Evolutionary conservation across 2,797 vertebrate genomes (phyloP).

Genomic region (Propithecus perrieri): DNA sequence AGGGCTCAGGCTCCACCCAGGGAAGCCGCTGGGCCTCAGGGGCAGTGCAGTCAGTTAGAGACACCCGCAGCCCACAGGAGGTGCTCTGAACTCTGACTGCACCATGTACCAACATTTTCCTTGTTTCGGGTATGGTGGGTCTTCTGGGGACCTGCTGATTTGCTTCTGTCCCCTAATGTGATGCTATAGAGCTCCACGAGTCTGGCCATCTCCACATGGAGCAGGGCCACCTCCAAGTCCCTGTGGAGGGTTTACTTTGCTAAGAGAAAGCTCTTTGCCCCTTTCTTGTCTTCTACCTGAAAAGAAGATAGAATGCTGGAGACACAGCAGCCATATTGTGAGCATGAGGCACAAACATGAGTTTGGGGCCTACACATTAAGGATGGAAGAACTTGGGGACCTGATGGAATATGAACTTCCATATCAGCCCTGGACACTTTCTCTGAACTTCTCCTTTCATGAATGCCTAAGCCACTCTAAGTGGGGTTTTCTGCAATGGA

Average conservation of each 20-base stretch:
- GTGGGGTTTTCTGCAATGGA: not conserved
- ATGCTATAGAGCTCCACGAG: not conserved
- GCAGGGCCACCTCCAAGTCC: not conserved
- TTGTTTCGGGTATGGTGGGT: not conserved
- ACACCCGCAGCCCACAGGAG: not conserved
- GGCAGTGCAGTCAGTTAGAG: not conserved
- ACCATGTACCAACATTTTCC: accelerated
- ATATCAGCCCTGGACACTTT: not conserved
- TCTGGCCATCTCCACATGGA: not conserved
- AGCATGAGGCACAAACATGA: not conserved
- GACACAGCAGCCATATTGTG: not conserved
- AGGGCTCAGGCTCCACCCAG: not conserved
- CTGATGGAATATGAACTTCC: not conserved
- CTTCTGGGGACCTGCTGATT: not conserved
- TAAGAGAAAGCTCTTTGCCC: not conserved
- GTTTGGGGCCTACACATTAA: not conserved
- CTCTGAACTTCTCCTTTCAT: not conserved
- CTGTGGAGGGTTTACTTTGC: not conserved
- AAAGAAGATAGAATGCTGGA: not conserved
- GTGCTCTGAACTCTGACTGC: not conserved
- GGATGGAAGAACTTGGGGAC: not conserved
- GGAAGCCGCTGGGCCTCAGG: not conserved
- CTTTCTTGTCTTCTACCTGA: not conserved
- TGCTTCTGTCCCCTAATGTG: not conserved
- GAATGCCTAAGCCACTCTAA: not conserved